Conservation (phyloP, 1,140 invertebrate genomes). For the Dermatophagoides farinae region DNA sequence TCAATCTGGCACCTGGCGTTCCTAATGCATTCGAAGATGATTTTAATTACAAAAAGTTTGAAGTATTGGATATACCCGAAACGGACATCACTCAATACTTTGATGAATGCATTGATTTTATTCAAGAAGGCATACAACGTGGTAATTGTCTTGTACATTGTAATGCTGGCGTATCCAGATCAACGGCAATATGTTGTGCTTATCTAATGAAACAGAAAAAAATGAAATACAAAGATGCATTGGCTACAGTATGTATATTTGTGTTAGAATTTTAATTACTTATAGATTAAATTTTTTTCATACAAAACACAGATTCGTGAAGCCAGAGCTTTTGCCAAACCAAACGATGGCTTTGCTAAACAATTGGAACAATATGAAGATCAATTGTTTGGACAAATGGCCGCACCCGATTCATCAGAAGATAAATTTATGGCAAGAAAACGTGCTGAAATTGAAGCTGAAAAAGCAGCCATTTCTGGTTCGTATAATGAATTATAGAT, state of each 20-base stretch:
- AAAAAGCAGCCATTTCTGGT: slow-evolving; percentile 20
- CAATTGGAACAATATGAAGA: slow-evolving; percentile 34
- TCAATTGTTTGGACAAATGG: slow-evolving; percentile 15
- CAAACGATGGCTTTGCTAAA: slow-evolving; percentile 53
- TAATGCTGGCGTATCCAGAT: slow-evolving; percentile 65
- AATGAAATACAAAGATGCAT: slow-evolving; percentile 44
- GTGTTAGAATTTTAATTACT: neutral
- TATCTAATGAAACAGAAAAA: slow-evolving; percentile 51
- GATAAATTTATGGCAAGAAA: slow-evolving; percentile 19
- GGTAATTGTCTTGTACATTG: slow-evolving; percentile 65
- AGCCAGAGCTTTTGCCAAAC: slow-evolving; percentile 41
- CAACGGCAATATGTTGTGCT: slow-evolving; percentile 55
- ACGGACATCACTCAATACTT: slow-evolving; percentile 22
- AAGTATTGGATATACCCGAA: slow-evolving; percentile 23
- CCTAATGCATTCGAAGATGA: slow-evolving; percentile 22
- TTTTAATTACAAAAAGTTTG: slow-evolving; percentile 25
- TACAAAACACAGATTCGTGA: slow-evolving; percentile 33
- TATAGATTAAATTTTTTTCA: neutral
- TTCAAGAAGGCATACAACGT: slow-evolving; percentile 22
- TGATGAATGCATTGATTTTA: slow-evolving; percentile 24
- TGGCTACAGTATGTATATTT: slow-evolving; percentile 22
- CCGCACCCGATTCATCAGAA: slow-evolving; percentile 10
- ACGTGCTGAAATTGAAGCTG: slow-evolving; percentile 34
- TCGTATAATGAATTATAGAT: neutral
- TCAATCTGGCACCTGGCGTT: slow-evolving; percentile 29